A percentile compares a stretch with the other conserved stretches of the same genome.
phyloP scores from a whole-genome alignment of 2,797 vertebrate genomes.

The Spinus olivaceus region DNA sequence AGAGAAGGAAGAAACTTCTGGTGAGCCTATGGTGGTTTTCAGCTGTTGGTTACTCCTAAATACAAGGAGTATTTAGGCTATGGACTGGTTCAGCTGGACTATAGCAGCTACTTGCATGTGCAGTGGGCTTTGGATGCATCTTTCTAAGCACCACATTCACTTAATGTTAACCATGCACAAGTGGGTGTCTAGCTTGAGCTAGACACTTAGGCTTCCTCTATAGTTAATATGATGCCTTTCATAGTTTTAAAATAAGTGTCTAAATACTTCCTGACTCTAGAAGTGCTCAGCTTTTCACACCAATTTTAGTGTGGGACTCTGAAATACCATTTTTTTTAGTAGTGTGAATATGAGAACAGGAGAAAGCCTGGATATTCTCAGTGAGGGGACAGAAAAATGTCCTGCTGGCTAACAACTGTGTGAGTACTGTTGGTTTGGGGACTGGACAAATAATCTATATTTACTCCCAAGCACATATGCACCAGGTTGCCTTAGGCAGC shows the following conservation, averaged over 20 bases:
- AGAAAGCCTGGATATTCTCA: neutral
- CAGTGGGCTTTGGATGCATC: neutral
- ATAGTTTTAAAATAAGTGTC: neutral
- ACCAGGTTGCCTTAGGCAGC: conserved; percentile 29
- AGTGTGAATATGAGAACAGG: neutral
- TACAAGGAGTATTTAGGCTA: neutral
- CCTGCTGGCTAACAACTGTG: neutral
- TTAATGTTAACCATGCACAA: neutral
- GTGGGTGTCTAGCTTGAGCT: neutral
- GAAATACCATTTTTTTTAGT: neutral
- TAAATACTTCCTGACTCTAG: neutral
- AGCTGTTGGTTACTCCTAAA: neutral
- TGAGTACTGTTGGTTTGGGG: neutral
- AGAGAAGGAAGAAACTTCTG: neutral
- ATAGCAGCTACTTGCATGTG: neutral
- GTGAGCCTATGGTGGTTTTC: neutral
- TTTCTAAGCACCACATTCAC: neutral
- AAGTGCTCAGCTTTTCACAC: neutral
- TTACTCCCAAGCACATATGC: neutral
- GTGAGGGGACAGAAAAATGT: neutral
- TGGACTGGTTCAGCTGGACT: neutral
- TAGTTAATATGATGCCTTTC: neutral
- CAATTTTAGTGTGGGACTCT: neutral
- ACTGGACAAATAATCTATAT: neutral
- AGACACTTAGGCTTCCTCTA: neutral